Evolutionary conservation across 2,888 invertebrate species (phyloP).

Genomic region (Noctua janthina): DNA sequence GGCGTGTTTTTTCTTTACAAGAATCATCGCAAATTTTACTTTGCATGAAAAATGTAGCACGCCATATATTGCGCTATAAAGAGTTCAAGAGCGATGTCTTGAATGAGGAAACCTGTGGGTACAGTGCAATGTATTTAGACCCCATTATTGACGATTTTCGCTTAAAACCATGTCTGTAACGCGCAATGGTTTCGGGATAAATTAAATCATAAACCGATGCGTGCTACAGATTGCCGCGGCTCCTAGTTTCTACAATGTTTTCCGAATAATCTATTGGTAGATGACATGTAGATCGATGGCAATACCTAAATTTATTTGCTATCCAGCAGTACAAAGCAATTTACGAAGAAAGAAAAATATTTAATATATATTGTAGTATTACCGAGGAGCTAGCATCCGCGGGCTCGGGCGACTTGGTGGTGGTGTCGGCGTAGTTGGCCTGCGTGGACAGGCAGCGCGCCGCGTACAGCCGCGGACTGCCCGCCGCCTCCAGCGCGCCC

Average conservation of each 20-base stretch:
- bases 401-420: slow-evolving; percentile 86
- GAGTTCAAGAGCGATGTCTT: too few species aligned
- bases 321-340: background rate
- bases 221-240: background rate
- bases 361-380: background rate
- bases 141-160: too few species aligned
- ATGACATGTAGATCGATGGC: background rate
- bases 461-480: slow-evolving; percentile 67
- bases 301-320: background rate
- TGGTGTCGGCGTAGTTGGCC: slow-evolving; percentile 84
- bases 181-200: background rate
- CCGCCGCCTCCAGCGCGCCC: slow-evolving; percentile 87
- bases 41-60: background rate
- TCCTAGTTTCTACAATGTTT: background rate
- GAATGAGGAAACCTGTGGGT: too few species aligned
- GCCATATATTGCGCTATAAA: background rate
- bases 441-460: slow-evolving; percentile 69
- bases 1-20: background rate
- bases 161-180: background rate
- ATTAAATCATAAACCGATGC: background rate
- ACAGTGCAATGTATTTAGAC: background rate
- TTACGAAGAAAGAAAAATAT: background rate
- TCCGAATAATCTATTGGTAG: background rate
- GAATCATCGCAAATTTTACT: background rate
- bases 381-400: slow-evolving; percentile 85